Percentiles rank a stretch among this genome's conserved stretches.
Evolutionary conservation across 2,797 vertebrate species (phyloP).

Genomic region (Pseudotriccus pelzelni): DNA sequence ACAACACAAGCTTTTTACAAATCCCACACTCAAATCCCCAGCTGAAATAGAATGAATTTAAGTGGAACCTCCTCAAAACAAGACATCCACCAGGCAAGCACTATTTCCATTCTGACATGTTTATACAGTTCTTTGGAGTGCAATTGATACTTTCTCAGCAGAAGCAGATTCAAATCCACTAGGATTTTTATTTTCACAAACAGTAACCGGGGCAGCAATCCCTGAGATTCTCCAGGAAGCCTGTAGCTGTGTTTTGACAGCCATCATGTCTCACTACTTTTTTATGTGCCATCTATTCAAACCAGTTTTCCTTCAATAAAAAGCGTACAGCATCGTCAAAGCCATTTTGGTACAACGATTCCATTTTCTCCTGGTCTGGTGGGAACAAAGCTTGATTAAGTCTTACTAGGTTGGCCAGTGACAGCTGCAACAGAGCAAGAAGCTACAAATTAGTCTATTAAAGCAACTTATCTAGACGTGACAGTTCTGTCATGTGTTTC

Average conservation of each 20-base stretch:
- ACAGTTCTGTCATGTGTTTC: neutral
- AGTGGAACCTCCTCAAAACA: neutral
- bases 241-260: neutral
- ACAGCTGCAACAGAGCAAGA: constrained; percentile 73
- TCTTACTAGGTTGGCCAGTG: constrained; percentile 82
- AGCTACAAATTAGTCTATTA: constrained; percentile 5
- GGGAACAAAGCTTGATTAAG: constrained; percentile 86
- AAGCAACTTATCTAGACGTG: neutral
- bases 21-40: neutral
- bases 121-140: neutral
- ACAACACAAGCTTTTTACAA: neutral
- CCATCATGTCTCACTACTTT: neutral
- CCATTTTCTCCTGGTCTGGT: constrained; percentile 76
- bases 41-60: neutral
- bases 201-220: neutral
- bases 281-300: constrained; percentile 36
- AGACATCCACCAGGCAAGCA: neutral
- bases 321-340: constrained; percentile 82
- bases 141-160: neutral
- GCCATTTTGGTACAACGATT: constrained; percentile 75
- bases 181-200: neutral
- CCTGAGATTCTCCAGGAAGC: neutral
- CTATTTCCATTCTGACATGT: neutral
- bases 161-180: neutral
- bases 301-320: constrained; percentile 78